Conservation (phyloP, 2,113 vertebrate species). For the Protobothrops flavoviridis region DNA sequence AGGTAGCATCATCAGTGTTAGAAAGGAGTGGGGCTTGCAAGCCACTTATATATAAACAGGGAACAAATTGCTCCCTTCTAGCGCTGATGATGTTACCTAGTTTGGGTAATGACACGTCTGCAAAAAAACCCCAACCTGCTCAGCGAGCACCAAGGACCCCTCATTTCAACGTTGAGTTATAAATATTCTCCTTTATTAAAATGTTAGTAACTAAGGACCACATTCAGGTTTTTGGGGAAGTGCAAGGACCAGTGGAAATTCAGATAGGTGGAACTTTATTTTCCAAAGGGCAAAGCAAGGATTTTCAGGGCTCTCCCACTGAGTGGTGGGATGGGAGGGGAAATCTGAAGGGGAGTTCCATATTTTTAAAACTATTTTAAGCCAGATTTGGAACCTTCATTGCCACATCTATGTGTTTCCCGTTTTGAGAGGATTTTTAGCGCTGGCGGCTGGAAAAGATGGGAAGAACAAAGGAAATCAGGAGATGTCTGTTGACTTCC, state of each 20-base stretch:
- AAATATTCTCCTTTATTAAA: too few species aligned
- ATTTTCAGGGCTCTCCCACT: not conserved
- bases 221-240: not conserved
- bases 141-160: too few species aligned
- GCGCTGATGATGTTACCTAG: too few species aligned
- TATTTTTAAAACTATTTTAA: not conserved
- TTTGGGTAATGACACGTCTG: too few species aligned
- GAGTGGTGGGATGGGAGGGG: not conserved
- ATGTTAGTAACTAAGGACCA: not conserved
- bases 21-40: too few species aligned
- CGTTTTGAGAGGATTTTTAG: not conserved
- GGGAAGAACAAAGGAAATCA: not conserved
- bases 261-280: not conserved
- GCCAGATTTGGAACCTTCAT: not conserved
- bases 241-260: not conserved
- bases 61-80: too few species aligned
- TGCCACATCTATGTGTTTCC: not conserved
- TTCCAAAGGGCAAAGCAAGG: not conserved
- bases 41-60: too few species aligned
- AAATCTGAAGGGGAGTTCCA: not conserved
- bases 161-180: too few species aligned
- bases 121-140: too few species aligned
- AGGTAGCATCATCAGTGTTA: too few species aligned
- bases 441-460: not conserved
- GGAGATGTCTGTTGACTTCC: not conserved